These are phyloP conservation scores for Alentia gelatinosa DNA, from an alignment of 2,888 invertebrate genomes.

Conservation along the genomic window DNA sequence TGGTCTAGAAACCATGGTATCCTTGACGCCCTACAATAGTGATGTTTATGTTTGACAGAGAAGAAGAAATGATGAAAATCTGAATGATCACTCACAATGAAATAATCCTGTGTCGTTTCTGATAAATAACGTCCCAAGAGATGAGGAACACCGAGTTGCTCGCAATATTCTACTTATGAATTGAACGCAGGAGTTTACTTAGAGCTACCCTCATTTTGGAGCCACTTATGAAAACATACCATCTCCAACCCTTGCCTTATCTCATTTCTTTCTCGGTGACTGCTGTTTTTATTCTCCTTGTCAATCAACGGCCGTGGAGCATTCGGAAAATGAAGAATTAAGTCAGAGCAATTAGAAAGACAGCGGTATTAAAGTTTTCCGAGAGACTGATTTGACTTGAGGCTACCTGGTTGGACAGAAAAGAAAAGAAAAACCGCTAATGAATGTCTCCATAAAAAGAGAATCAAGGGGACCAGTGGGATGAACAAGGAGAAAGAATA, in stretches of 20 bases:
- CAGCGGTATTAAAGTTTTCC: neutral
- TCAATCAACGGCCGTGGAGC: neutral
- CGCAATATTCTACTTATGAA: no score
- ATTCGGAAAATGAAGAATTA: neutral
- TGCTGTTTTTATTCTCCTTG: neutral
- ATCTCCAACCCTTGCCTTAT: neutral
- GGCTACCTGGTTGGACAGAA: neutral
- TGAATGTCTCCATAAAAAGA: neutral
- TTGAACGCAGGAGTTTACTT: no score
- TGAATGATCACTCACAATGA: no score
- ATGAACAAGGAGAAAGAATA: neutral
- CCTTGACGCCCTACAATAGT: no score
- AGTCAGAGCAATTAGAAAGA: neutral
- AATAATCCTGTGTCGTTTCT: no score
- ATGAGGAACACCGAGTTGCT: no score
- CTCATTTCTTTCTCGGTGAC: neutral
- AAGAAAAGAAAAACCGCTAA: neutral
- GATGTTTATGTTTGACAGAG: no score
- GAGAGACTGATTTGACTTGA: neutral
- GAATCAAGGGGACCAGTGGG: neutral
- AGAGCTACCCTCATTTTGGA: no score
- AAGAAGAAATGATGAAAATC: no score
- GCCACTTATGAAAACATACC: no score
- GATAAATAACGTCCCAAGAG: no score
- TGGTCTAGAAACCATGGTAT: no score